Conservation (phyloP, 30 jellyfish, hydroid and myxozoan genomes). For the Sanderia malayensis region DNA sequence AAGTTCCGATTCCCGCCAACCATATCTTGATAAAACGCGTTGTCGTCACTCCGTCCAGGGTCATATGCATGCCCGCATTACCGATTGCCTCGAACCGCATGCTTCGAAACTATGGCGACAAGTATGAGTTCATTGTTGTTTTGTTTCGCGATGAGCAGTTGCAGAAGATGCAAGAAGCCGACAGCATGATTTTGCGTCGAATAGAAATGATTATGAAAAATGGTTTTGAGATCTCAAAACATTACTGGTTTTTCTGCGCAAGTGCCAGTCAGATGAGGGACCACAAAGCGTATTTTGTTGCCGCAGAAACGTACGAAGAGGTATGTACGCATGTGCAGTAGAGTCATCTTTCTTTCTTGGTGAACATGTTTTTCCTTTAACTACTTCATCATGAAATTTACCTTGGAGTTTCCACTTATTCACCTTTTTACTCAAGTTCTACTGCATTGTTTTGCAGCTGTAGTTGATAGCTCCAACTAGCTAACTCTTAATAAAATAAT, state of each 20-base stretch:
- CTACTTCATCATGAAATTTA: too few species aligned
- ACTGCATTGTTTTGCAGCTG: too few species aligned
- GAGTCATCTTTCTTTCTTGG: too few species aligned
- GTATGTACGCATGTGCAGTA: conserved; percentile 2
- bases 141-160: conserved; percentile 64
- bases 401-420: too few species aligned
- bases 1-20: conserved; percentile 43
- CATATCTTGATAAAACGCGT: conserved; percentile 48
- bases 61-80: conserved; percentile 61
- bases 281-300: conserved; percentile 69
- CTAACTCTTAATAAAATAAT: too few species aligned
- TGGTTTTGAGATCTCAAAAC: conserved; percentile 34
- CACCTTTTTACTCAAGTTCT: too few species aligned
- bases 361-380: too few species aligned
- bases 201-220: conserved; percentile 12
- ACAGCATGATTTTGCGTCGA: conserved; percentile 4
- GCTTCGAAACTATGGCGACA: conserved; percentile 48
- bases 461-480: too few species aligned
- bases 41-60: conserved; percentile 61
- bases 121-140: conserved; percentile 39
- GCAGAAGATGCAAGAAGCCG: conserved; percentile 40
- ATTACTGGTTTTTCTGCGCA: conserved; percentile 56
- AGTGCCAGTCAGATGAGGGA: conserved; percentile 80
- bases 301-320: conserved; percentile 46
- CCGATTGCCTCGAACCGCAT: conserved; percentile 72